Evolutionary conservation across 2,888 invertebrate species (phyloP).

Genomic region (Philopedon plagiatum): DNA sequence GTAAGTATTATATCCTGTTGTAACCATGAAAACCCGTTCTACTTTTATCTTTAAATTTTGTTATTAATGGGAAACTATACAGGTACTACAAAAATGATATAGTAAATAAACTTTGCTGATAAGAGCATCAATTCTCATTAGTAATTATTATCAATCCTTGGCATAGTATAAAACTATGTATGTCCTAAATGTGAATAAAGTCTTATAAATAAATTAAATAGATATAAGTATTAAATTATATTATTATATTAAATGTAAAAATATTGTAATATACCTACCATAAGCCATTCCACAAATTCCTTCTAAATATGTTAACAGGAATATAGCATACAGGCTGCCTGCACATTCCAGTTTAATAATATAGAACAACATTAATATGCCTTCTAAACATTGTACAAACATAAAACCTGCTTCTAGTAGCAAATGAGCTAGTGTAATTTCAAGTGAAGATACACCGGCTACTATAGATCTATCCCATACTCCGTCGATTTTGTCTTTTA

Average conservation of each 20-base stretch:
- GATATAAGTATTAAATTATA: not conserved
- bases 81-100: too few relatives aligned
- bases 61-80: too few relatives aligned
- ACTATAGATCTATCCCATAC: conserved; percentile 90
- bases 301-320: conserved; percentile 77
- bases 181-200: too few relatives aligned
- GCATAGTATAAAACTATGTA: too few relatives aligned
- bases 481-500: conserved; percentile 83
- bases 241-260: too few relatives aligned
- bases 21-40: too few relatives aligned
- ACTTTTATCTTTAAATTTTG: too few relatives aligned
- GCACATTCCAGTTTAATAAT: conserved; percentile 75
- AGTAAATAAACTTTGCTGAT: too few relatives aligned
- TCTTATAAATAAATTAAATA: too few relatives aligned
- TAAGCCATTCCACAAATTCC: conserved; percentile 90
- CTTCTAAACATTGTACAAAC: conserved; percentile 76
- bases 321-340: conserved; percentile 76
- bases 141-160: too few relatives aligned
- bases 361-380: conserved; percentile 75
- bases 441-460: conserved; percentile 85
- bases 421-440: conserved; percentile 87
- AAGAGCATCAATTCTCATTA: too few relatives aligned
- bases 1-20: too few relatives aligned
- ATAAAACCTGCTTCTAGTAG: conserved; percentile 78
- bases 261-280: conserved; percentile 68